These are phyloP conservation scores for Hypomesus transpacificus DNA, from an alignment of 2,113 vertebrate species.

Conservation along the genomic window DNA sequence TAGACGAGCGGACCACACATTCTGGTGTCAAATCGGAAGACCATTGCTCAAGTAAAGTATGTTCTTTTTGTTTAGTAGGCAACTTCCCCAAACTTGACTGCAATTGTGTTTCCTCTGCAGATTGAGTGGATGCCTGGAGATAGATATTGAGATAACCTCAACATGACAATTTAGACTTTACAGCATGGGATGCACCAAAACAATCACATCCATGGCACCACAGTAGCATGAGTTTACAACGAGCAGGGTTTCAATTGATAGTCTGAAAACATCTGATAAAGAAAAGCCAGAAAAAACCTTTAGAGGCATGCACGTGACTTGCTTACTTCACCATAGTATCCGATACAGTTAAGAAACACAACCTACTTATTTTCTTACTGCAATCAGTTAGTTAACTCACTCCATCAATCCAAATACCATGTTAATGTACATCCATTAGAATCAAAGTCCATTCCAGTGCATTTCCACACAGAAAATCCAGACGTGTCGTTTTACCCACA, in stretches of 20 bases:
- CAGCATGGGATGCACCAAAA: neutral
- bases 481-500: conserved; percentile 23
- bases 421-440: conserved; percentile 2
- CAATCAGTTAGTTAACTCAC: conserved; percentile 10
- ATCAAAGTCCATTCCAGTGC: neutral
- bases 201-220: neutral
- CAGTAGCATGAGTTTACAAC: conserved; percentile 4
- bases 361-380: neutral
- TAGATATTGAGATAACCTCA: conserved; percentile 48
- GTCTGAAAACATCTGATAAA: no score
- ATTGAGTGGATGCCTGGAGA: conserved; percentile 55
- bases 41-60: conserved; percentile 13
- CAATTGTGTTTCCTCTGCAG: conserved; percentile 40
- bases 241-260: no score
- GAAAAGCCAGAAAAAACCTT: no score
- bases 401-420: neutral
- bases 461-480: neutral
- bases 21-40: neutral
- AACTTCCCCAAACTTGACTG: conserved; percentile 8
- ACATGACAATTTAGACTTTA: conserved; percentile 18
- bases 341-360: neutral
- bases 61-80: neutral
- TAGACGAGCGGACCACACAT: neutral
- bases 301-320: no score
- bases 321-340: no score